Evolutionary conservation across 1,140 invertebrate species (phyloP).

Genomic region (Lineus longissimus): DNA sequence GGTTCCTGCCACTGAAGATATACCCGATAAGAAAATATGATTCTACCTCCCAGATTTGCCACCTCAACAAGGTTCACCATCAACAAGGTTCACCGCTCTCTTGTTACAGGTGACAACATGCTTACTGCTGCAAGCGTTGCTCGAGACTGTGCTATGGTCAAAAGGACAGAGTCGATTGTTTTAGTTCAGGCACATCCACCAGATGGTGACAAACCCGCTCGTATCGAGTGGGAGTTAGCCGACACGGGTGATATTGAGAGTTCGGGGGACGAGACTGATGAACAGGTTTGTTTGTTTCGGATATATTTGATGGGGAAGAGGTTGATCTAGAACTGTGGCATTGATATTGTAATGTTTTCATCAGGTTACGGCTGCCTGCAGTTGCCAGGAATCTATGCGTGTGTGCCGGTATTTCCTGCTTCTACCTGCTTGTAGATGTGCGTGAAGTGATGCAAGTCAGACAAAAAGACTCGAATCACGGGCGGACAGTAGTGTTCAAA

Average conservation of each 20-base stretch:
- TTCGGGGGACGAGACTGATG: neutral
- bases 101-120: slow-evolving; percentile 75
- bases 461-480: too few species aligned
- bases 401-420: too few species aligned
- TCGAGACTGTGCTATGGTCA: slow-evolving; percentile 88
- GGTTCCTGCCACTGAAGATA: too few species aligned
- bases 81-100: neutral
- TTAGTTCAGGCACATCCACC: slow-evolving; percentile 60
- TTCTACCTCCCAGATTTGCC: too few species aligned
- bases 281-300: neutral
- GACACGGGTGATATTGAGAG: slow-evolving; percentile 23
- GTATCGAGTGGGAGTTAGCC: slow-evolving; percentile 37
- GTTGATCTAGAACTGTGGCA: neutral
- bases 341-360: neutral
- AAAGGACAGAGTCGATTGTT: slow-evolving; percentile 67
- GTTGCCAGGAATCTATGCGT: too few species aligned
- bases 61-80: too few species aligned
- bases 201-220: slow-evolving; percentile 28
- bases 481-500: too few species aligned
- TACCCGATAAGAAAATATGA: too few species aligned
- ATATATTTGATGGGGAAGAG: neutral
- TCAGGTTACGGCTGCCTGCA: too few species aligned
- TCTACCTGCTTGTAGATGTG: too few species aligned
- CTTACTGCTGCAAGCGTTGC: slow-evolving; percentile 94
- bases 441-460: too few species aligned